Conservation (phyloP, 2,113 vertebrate genomes). For the Sebastes fasciatus region DNA sequence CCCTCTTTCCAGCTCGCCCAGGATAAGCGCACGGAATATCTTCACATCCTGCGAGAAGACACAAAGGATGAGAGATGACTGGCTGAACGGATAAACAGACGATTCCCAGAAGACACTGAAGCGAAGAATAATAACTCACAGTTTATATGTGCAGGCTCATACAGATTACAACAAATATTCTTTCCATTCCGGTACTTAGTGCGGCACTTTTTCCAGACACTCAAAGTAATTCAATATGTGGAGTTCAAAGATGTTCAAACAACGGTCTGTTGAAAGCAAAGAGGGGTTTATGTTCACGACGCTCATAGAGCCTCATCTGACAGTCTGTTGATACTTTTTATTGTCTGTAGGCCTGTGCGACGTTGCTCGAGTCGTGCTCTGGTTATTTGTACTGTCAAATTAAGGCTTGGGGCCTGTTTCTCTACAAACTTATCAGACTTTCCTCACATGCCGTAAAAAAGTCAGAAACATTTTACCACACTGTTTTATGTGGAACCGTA, state of each 20-base stretch:
- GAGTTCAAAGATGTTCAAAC: conserved; percentile 63
- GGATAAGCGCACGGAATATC: conserved; percentile 95
- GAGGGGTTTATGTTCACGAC: conserved; percentile 46
- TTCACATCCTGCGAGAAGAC: conserved; percentile 90
- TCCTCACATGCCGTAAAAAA: conserved; percentile 40
- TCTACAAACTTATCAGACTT: conserved; percentile 28
- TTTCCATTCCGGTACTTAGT: conserved; percentile 46
- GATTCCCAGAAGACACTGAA: conserved; percentile 22
- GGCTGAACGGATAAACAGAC: conserved; percentile 43
- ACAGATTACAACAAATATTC: conserved; percentile 44
- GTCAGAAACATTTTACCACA: conserved; percentile 13
- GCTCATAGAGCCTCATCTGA: conserved; percentile 56
- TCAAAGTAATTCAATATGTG: conserved; percentile 62
- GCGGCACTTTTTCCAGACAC: conserved; percentile 50
- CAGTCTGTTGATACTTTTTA: conserved; percentile 64
- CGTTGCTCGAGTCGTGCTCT: conserved; percentile 17
- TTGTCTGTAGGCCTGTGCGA: conserved; percentile 43
- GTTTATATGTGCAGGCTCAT: conserved; percentile 44
- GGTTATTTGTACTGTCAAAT: conserved; percentile 59
- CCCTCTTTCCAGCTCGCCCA: conserved; percentile 96
- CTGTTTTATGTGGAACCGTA: conserved; percentile 42
- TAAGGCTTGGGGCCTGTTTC: conserved; percentile 27
- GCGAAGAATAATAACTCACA: conserved; percentile 21
- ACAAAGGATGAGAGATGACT: conserved; percentile 44
- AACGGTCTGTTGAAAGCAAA: conserved; percentile 50